Base-by-base conservation (phyloP, 2,113 vertebrate genomes). In the Podarcis raffonei region DNA sequence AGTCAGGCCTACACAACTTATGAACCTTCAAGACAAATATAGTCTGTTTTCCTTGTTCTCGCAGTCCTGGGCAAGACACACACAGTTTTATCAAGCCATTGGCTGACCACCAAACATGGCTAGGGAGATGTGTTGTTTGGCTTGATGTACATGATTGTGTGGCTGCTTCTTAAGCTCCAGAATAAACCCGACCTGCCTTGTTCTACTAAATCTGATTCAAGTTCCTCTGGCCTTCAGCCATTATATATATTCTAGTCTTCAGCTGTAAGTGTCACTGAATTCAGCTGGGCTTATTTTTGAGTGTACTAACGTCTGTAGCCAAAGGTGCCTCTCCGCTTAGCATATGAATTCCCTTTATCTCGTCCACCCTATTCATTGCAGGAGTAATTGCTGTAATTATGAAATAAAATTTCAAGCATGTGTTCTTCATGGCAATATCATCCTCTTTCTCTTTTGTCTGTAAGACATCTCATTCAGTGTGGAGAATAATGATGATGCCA, bases 311-410 rank as follows among this genome's bases (percentile, higher is more conserved):
- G 81, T 27, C 74, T 62, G 42, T 69, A 83, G 85, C 90, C 32
- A 25, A 42, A 90, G 68, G 30, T 0, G 15, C 39, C 0, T 74
- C 90, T 87, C 90, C 2, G 13, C 81, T 69, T 91, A 62, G 65
- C 57, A 86, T 83, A 81, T n/a, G 85, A 39, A 69, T 72, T 68
- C 35, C 85, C 32, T 27, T 6, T 66, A 80, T 1, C 77, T 91
- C 0, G 32, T 88, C 37, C 71, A 9, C 4, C 53, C 72, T 39
- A 85, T 92, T 92, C 18, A 80, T 93, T 91, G 90, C 78, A 42
- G 68, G 88, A 69, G 23, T 62, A 30, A 35, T 22, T 59, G 27
- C 82, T 59, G 48, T 75, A 39, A 85, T 95, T 48, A 78, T 90
- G 48, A 59, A 91, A 75, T 25, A 90, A 57, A 77, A 85, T 32